Conservation (phyloP, 1,140 invertebrate species). For the Drosophila baimaii region DNA sequence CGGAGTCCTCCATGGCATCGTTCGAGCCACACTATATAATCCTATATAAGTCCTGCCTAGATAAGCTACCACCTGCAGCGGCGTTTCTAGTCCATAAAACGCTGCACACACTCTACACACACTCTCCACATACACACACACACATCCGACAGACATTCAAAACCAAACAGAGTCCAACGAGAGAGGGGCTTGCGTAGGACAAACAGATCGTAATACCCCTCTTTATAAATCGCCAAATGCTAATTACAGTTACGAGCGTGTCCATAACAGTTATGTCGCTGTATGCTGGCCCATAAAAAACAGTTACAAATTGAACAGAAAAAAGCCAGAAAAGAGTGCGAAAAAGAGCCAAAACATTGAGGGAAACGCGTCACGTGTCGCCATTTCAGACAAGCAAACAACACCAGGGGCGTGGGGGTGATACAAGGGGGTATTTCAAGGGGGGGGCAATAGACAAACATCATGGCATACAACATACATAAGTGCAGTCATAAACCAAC, state of each 20-base stretch:
- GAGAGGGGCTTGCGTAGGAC: slow-evolving; percentile 3
- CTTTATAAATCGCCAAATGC: slow-evolving; percentile 58
- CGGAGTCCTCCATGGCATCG: background rate
- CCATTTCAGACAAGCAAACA: slow-evolving; percentile 39
- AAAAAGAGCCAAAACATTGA: slow-evolving; percentile 52
- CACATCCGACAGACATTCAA: slow-evolving; percentile 3
- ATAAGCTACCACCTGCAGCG: slow-evolving; percentile 35
- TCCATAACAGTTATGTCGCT: slow-evolving; percentile 8
- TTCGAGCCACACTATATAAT: slow-evolving; percentile 21
- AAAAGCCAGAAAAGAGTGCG: slow-evolving; percentile 51
- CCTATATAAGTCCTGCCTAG: slow-evolving; percentile 22
- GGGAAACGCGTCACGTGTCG: slow-evolving; percentile 37
- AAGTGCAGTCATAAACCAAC: slow-evolving; percentile 65
- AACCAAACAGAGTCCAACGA: slow-evolving; percentile 10
- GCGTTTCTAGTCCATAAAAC: slow-evolving; percentile 58
- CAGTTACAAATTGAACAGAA: slow-evolving; percentile 61
- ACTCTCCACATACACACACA: background rate
- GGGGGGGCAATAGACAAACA: slow-evolving; percentile 17
- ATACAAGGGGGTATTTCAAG: background rate
- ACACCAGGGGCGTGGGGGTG: background rate
- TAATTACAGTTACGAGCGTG: slow-evolving; percentile 62
- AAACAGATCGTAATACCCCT: slow-evolving; percentile 7
- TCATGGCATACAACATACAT: slow-evolving; percentile 32
- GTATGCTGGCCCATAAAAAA: slow-evolving; percentile 50
- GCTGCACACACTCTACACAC: slow-evolving; percentile 14